Conservation (phyloP, 2,113 vertebrate genomes). For the Dipodomys ordii region DNA sequence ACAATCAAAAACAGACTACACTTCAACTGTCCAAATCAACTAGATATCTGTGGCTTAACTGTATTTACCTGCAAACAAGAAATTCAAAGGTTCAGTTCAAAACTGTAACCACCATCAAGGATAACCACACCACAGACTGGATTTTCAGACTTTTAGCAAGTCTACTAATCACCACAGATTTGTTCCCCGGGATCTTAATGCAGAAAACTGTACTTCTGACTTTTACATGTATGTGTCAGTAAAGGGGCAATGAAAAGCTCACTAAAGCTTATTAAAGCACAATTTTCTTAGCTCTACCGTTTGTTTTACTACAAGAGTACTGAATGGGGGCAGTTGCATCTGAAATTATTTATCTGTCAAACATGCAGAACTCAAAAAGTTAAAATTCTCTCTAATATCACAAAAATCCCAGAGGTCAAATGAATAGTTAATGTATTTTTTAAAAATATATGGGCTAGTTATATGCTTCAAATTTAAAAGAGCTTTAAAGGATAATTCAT, state of each 20-base stretch:
- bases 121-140: background rate
- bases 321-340: background rate
- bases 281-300: background rate
- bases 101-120: background rate
- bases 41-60: background rate
- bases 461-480: slow-evolving; percentile 68
- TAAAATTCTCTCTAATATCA: slow-evolving; percentile 55
- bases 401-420: slow-evolving; percentile 70
- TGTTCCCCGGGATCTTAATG: background rate
- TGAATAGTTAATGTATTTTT: slow-evolving; percentile 55
- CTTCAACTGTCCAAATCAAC: background rate
- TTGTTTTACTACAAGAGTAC: background rate
- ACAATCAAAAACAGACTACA: background rate
- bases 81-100: slow-evolving; percentile 38
- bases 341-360: slow-evolving; percentile 44
- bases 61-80: background rate
- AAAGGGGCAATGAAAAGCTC: slow-evolving; percentile 21
- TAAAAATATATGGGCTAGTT: slow-evolving; percentile 53
- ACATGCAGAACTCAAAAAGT: slow-evolving; percentile 52
- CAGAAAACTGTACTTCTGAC: background rate
- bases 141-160: slow-evolving; percentile 9
- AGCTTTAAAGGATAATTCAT: slow-evolving; percentile 70
- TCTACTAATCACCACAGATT: slow-evolving; percentile 9
- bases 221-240: background rate
- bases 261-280: background rate